Base-by-base conservation (phyloP, 2,797 vertebrate species). In the Paguma larvata region DNA sequence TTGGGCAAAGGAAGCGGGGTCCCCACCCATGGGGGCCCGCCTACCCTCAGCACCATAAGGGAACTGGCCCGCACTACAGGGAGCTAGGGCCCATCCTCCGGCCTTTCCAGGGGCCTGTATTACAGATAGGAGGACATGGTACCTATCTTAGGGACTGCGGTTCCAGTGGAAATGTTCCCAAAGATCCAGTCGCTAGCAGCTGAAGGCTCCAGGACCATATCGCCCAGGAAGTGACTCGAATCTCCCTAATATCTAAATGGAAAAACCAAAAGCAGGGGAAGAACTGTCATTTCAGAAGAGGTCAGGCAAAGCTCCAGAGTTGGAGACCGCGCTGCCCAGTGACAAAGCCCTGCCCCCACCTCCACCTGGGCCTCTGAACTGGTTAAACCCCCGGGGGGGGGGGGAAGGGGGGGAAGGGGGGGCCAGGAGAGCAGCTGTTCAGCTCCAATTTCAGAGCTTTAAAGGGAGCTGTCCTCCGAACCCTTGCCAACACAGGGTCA, bases 1-100 rank as follows among this genome's bases (percentile, higher is more conserved):
- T 97, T 97, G 97, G 97, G 97, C 93, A 97, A 95, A 97, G 97
- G 97, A 98, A 97, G 95, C 79, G 6, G 44, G 63, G 97, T 96
- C 96, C 95, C 97, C 97, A 97, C 97, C 98, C 97, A 96, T 25
- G 88, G 96, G 94, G 96, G 92, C 94, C 91, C 14, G 85, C 95
- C 97, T 51, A 95, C 91, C 96, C 88, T 68, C 59, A 5, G 44
- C 75, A 62, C 38, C 6, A n/a, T 75, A 65, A 23, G 11, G 46
- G 46, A 62, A 48, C 63, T 30, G 32, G 41, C 51, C 59, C 27
- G 25, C 25, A 16, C 48, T 9, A 46, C 59, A 13, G 44, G 63
- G 48, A 95, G 92, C 27, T n/a, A 59, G 13, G 62, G 83, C 85
- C 62, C 19, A 51, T 14, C 38, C 59, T 79, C 41, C 25, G 3